Conservation (phyloP, 2,888 invertebrate species). For the Mycalesis mineus region DNA sequence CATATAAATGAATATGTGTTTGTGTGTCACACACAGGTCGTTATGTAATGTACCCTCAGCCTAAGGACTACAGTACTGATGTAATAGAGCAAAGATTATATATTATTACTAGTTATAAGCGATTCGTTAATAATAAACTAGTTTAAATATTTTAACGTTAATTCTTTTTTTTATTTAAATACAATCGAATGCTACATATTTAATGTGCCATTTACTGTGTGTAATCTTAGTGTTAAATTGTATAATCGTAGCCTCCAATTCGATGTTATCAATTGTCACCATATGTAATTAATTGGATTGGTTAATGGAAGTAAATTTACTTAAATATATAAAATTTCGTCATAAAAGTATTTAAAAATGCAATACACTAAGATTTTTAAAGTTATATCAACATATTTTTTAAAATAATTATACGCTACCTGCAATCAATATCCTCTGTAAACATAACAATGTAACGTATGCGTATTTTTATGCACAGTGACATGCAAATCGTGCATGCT, state of each 20-base stretch:
- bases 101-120: constrained; percentile 22
- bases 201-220: constrained; percentile 67
- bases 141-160: constrained; percentile 23
- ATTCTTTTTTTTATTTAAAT: constrained; percentile 37
- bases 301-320: not conserved
- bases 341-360: not conserved
- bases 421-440: too few species aligned
- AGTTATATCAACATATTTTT: too few species aligned
- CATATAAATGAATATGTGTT: too few species aligned
- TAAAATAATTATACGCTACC: too few species aligned
- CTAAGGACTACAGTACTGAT: constrained; percentile 69
- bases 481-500: too few species aligned
- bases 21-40: too few species aligned
- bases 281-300: too few species aligned
- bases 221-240: constrained; percentile 44
- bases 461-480: too few species aligned
- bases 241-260: constrained; percentile 29
- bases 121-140: not conserved
- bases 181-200: constrained; percentile 63
- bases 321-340: not conserved
- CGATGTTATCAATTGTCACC: not conserved
- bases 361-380: too few species aligned
- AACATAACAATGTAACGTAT: too few species aligned
- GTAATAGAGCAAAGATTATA: constrained; percentile 71
- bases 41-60: constrained; percentile 33